Conservation (phyloP, 1,140 invertebrate species). For the Bombus pyrosoma region DNA sequence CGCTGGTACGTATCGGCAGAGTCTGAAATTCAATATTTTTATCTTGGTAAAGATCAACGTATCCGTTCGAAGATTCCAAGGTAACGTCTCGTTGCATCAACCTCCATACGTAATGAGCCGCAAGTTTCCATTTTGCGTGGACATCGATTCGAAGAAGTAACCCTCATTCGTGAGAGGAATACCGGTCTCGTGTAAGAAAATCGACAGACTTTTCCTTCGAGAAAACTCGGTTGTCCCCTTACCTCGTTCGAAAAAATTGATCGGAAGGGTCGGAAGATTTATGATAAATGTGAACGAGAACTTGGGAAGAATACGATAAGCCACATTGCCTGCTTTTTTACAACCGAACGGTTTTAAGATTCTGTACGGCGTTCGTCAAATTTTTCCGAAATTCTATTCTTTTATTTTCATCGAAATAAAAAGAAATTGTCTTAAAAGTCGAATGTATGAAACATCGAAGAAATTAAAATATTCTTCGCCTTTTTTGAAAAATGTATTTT, state of each 20-base stretch:
- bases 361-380: background rate
- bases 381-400: background rate
- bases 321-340: background rate
- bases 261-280: background rate
- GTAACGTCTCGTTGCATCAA: constrained; percentile 33
- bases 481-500: too few species aligned
- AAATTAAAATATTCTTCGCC: too few species aligned
- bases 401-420: background rate
- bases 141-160: constrained; percentile 25
- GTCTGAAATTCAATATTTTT: background rate
- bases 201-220: background rate
- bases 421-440: background rate
- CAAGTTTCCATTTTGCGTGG: constrained; percentile 40
- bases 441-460: too few species aligned
- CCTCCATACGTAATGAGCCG: constrained; percentile 20
- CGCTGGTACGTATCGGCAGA: background rate
- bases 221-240: background rate
- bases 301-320: background rate
- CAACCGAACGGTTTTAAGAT: background rate
- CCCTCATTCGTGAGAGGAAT: constrained; percentile 36
- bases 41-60: background rate
- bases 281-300: background rate
- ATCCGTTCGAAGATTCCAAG: constrained; percentile 10
- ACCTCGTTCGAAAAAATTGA: background rate
- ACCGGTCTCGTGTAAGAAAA: background rate